Percentiles rank a stretch among this genome's conserved stretches.
These are phyloP conservation scores for Parotia lawesii DNA, from an alignment of 2,113 vertebrate genomes.

Conservation along the genomic window DNA sequence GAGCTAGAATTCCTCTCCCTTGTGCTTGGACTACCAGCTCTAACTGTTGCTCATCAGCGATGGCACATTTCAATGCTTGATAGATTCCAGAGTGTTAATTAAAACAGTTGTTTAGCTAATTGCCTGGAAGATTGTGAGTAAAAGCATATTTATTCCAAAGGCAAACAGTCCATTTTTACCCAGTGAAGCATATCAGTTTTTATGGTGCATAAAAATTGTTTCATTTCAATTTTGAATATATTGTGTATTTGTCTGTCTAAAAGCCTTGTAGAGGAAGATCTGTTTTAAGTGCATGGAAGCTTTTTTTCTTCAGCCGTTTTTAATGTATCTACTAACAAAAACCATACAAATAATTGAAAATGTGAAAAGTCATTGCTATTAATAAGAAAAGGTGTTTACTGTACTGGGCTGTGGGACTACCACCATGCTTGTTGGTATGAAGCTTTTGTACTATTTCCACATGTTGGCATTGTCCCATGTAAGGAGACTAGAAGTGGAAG, in stretches of 20 bases:
- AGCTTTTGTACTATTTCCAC: neutral
- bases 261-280: neutral
- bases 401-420: neutral
- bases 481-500: neutral
- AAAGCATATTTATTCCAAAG: conserved; percentile 57
- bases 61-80: conserved; percentile 32
- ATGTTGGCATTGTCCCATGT: neutral
- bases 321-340: neutral
- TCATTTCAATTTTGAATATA: conserved; percentile 31
- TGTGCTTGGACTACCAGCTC: neutral
- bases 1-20: neutral
- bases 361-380: neutral
- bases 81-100: conserved; percentile 43
- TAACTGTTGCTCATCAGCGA: conserved; percentile 21
- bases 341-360: neutral
- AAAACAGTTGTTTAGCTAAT: conserved; percentile 61
- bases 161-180: conserved; percentile 54
- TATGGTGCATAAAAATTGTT: conserved; percentile 37
- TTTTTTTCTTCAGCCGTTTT: neutral
- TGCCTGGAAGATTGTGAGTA: conserved; percentile 46
- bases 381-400: neutral
- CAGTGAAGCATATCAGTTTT: conserved; percentile 35
- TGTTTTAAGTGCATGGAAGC: neutral
- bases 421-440: neutral
- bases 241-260: conserved; percentile 14